phyloP scores from a whole-genome alignment of 2,888 invertebrate species.

The Ormyrus labotus region DNA sequence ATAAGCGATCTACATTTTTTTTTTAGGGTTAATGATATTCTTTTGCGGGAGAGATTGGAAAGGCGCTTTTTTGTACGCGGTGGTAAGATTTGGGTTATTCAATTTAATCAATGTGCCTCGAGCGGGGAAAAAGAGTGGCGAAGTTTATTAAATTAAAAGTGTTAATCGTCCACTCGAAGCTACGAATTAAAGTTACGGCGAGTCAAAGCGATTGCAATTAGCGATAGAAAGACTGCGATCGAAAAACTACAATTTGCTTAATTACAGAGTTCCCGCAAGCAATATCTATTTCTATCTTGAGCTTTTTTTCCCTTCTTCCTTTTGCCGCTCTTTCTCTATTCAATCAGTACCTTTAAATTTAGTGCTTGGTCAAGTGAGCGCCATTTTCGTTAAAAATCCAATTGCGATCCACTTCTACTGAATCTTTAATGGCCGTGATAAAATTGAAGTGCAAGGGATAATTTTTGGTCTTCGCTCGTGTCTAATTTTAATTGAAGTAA shows the following conservation, averaged over 20 bases:
- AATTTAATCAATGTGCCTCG: too few species aligned
- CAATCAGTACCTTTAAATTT: slow-evolving; percentile 19
- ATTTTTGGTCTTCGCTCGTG: background rate
- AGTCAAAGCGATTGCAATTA: too few species aligned
- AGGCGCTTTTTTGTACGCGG: too few species aligned
- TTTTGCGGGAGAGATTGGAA: too few species aligned
- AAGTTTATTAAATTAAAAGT: too few species aligned
- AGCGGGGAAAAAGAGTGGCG: too few species aligned
- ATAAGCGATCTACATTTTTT: too few species aligned
- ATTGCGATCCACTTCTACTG: slow-evolving; percentile 19
- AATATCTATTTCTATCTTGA: background rate
- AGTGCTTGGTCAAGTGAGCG: slow-evolving; percentile 17
- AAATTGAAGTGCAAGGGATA: slow-evolving; percentile 28
- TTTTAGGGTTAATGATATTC: too few species aligned
- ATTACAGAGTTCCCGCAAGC: background rate
- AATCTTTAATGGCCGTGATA: slow-evolving; percentile 2
- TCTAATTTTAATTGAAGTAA: slow-evolving; percentile 21
- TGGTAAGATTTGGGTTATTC: too few species aligned
- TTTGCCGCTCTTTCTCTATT: background rate
- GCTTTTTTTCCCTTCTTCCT: background rate
- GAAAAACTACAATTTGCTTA: slow-evolving; percentile 5
- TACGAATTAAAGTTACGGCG: too few species aligned
- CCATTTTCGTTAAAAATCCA: slow-evolving; percentile 48
- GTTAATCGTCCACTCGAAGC: too few species aligned
- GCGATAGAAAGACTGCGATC: background rate